phyloP scores from a whole-genome alignment of 2,888 invertebrate genomes.

The Xestia xanthographa region DNA sequence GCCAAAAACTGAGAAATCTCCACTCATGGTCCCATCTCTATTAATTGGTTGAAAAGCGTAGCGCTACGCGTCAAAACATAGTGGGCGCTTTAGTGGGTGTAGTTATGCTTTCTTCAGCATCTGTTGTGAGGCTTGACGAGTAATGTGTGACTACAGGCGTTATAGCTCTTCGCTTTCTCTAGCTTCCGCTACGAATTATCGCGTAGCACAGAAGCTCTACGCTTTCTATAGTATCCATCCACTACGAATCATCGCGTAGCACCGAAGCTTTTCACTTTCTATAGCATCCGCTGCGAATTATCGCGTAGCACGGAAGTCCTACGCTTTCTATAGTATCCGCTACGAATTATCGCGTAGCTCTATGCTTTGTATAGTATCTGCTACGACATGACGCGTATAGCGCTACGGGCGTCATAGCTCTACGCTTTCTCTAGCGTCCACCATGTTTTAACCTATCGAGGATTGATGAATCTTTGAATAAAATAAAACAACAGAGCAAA shows the following conservation, averaged over 20 bases:
- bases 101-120: background rate
- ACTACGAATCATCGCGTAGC: background rate
- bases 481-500: conserved; percentile 85
- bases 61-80: background rate
- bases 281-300: too few relatives aligned
- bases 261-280: too few relatives aligned
- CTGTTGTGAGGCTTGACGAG: background rate
- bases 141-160: too few relatives aligned
- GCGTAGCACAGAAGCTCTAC: too few relatives aligned
- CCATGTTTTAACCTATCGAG: too few relatives aligned
- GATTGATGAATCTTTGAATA: too few relatives aligned
- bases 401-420: background rate
- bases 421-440: background rate
- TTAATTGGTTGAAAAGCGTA: background rate
- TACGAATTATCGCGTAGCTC: background rate
- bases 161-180: too few relatives aligned
- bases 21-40: background rate
- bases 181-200: too few relatives aligned
- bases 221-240: background rate
- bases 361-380: background rate
- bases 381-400: background rate
- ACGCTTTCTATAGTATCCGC: background rate
- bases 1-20: background rate
- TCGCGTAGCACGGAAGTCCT: background rate
- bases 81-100: background rate